Conservation (phyloP, 2,113 vertebrate species). For the Barbus barbus region DNA sequence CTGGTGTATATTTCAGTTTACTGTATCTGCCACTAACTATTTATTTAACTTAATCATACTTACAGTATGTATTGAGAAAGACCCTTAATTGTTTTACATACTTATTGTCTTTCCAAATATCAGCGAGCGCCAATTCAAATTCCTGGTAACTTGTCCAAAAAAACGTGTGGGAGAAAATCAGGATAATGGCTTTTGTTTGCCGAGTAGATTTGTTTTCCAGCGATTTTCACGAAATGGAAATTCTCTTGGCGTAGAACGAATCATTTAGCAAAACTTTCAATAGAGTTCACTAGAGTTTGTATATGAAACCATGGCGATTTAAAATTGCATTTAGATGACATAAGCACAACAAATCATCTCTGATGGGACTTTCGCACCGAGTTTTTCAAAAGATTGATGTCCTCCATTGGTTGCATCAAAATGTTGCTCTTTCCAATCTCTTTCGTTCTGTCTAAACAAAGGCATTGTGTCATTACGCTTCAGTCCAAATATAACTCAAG, state of each 20-base stretch:
- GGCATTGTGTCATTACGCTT: constrained; percentile 7
- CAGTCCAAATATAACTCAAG: constrained; percentile 8
- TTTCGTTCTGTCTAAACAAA: constrained; percentile 31
- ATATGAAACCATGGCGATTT: background rate
- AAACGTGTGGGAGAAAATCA: too few species aligned
- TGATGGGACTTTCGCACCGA: background rate
- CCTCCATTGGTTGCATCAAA: background rate
- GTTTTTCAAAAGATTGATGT: background rate
- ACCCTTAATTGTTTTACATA: background rate
- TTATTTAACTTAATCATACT: background rate
- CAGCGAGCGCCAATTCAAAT: background rate
- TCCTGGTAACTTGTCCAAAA: too few species aligned
- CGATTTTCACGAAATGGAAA: background rate
- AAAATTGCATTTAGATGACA: constrained; percentile 1
- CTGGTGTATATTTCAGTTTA: background rate
- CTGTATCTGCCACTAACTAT: background rate
- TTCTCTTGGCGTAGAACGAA: background rate
- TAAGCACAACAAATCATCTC: background rate
- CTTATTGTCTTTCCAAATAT: background rate
- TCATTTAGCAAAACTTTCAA: background rate
- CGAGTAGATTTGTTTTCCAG: background rate
- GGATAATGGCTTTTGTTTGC: too few species aligned
- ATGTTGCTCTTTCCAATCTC: background rate
- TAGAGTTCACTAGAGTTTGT: background rate
- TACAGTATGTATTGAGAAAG: background rate